phyloP scores from a whole-genome alignment of 2,113 vertebrate genomes.

The Hylia prasina region DNA sequence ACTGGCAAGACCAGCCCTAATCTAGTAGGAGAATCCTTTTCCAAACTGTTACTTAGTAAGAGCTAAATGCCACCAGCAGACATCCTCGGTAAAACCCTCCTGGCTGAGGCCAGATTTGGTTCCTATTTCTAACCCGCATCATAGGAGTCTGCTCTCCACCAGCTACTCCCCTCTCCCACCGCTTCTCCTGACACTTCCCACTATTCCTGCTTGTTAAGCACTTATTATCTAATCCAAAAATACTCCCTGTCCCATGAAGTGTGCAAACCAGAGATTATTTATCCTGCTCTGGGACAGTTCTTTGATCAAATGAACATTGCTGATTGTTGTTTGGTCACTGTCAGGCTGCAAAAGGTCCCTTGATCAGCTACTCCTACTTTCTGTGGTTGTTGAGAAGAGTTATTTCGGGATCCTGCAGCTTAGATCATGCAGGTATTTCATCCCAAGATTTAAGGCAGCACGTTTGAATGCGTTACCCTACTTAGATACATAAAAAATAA shows the following conservation, averaged over 20 bases:
- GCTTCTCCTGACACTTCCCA: background rate
- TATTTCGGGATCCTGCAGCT: background rate
- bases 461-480: slow-evolving; percentile 23
- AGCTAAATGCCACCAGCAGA: slow-evolving; percentile 46
- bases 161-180: background rate
- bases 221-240: slow-evolving; percentile 47
- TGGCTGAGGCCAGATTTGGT: slow-evolving; percentile 16
- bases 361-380: background rate
- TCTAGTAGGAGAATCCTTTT: slow-evolving; percentile 46
- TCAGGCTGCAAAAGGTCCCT: background rate
- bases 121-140: background rate
- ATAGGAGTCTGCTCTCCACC: background rate
- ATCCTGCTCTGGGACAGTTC: background rate
- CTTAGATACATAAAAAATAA: slow-evolving; percentile 63
- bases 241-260: slow-evolving; percentile 15
- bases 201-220: slow-evolving; percentile 31
- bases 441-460: slow-evolving; percentile 9
- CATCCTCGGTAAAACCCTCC: slow-evolving; percentile 17
- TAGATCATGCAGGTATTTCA: slow-evolving; percentile 5
- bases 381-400: background rate
- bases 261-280: background rate
- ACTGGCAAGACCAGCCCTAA: slow-evolving; percentile 49
- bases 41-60: slow-evolving; percentile 45
- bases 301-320: background rate
- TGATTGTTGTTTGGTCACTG: background rate